A percentile compares a stretch with the other conserved stretches of the same genome.
These are phyloP conservation scores for Drosophila asahinai DNA, from an alignment of 1,140 invertebrate species.

Conservation along the genomic window DNA sequence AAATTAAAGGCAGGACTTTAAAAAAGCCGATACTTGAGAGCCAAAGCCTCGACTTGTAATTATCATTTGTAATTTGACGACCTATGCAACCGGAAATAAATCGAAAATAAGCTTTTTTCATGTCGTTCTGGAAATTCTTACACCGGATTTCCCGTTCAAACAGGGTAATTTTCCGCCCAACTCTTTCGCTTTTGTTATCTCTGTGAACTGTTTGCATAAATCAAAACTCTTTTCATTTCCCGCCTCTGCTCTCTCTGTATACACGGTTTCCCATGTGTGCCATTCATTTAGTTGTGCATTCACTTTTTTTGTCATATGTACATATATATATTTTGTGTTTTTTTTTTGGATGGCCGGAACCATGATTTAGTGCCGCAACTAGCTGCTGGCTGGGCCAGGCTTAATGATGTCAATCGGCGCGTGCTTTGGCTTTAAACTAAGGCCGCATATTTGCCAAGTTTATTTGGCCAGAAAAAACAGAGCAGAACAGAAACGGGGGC, in stretches of 20 bases:
- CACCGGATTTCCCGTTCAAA: slow-evolving; percentile 22
- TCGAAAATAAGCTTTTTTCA: slow-evolving; percentile 1
- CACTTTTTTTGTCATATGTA: slow-evolving; percentile 38
- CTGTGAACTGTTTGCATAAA: slow-evolving; percentile 68
- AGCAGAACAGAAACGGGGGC: slow-evolving; percentile 12
- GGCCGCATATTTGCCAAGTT: slow-evolving; percentile 76
- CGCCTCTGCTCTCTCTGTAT: slow-evolving; percentile 13
- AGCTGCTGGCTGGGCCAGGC: slow-evolving; percentile 40
- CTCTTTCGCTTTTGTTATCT: slow-evolving; percentile 32
- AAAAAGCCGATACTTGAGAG: neutral
- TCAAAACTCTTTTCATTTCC: slow-evolving; percentile 60
- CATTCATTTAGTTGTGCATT: slow-evolving; percentile 68
- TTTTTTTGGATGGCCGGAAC: slow-evolving; percentile 39
- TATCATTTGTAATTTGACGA: slow-evolving; percentile 4
- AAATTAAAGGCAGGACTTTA: neutral
- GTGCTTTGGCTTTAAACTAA: slow-evolving; percentile 69
- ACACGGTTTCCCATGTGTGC: slow-evolving; percentile 64
- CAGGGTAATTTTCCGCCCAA: slow-evolving; percentile 32
- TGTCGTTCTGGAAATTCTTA: neutral
- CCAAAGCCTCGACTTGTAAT: neutral
- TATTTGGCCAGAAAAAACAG: slow-evolving; percentile 62
- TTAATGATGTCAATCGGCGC: slow-evolving; percentile 80
- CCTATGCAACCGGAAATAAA: slow-evolving; percentile 11
- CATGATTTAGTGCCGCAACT: slow-evolving; percentile 71
- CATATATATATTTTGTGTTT: slow-evolving; percentile 9